Base-by-base conservation (phyloP, 35 echinoderm and acorn worm species). In the Anneissia japonica region DNA sequence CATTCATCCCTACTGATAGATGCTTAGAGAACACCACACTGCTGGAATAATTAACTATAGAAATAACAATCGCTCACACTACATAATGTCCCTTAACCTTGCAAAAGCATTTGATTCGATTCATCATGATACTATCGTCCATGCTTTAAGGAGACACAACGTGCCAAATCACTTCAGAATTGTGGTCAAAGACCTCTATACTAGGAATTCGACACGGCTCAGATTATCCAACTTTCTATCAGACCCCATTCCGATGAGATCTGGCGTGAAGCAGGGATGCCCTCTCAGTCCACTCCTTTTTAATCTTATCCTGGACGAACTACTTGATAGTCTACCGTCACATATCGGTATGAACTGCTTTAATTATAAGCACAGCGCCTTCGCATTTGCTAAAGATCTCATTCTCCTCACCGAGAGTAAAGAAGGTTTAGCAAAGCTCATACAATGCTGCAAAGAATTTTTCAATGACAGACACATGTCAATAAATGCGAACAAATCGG, bases 31-130 rank as follows among this genome's bases (percentile, higher is more conserved):
- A 87, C 28, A 77, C 43, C 10, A 40, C 74, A 1, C 31, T 87
- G 0, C 23, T 87, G 0, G 45, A 55, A 0, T 0, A 1, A 13
- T 0, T 87, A 16, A 26, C 28, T 64, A 64, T 64, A 64, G 51
- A 64, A 64, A 64, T 23, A 6, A 23, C 11, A 19, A 28, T 1
- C 17, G 34, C 6, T 79, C 74, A 0, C 77, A 87, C 34, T 87
- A 77, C 23, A 33, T 79, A 4, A 87, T 87, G 73, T 45, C 4
- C 7, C 23, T 87, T 0, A 74, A 87, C 75, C 37, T 87, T 0
- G 36, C 85, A 0, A 87, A 87, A 32, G 72, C 85, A 1, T 87
- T 87, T 36, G 85, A 87, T 74, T 87, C 85, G 14, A 29, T 87
- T 3, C 85, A 87, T 32, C 85, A 87, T 39, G 16, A 6, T 17